Conservation (phyloP, 2,113 vertebrate genomes). For the Nesogale talazaci region DNA sequence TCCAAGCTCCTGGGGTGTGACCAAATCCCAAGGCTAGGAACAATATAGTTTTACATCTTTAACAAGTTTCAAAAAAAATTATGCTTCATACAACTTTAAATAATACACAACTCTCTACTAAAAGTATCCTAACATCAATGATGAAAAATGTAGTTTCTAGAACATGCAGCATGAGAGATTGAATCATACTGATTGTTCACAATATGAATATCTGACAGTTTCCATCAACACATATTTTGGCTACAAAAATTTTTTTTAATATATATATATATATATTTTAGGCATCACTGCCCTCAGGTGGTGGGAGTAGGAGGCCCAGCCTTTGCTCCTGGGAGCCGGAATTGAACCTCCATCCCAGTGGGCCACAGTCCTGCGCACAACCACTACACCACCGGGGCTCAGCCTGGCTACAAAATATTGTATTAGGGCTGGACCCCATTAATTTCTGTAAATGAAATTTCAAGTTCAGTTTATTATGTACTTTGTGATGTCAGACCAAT, state of each 20-base stretch:
- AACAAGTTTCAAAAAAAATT: not conserved
- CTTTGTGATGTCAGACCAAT: constrained; percentile 67
- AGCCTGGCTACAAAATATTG: constrained; percentile 33
- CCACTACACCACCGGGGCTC: too few species aligned
- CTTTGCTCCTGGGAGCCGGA: too few species aligned
- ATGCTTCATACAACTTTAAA: not conserved
- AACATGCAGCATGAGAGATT: constrained; percentile 1
- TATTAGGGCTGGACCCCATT: constrained; percentile 48
- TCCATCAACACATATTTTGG: constrained; percentile 42
- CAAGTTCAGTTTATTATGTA: constrained; percentile 49
- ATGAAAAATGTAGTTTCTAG: constrained; percentile 21
- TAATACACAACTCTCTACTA: not conserved
- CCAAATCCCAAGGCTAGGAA: not conserved
- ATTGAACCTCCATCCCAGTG: too few species aligned
- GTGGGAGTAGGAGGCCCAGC: too few species aligned
- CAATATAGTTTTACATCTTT: not conserved
- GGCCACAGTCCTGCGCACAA: too few species aligned
- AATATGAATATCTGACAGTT: not conserved
- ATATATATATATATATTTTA: too few species aligned
- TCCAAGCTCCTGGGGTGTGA: not conserved
- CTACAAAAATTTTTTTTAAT: too few species aligned
- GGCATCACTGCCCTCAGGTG: too few species aligned
- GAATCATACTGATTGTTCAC: not conserved
- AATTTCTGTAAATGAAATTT: constrained; percentile 69
- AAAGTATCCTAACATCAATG: not conserved